Evolutionary conservation across 1,140 invertebrate genomes (phyloP), one percentile per base, ranked within the genome.

Genomic region (Zaprionus kolodkinae): DNA sequence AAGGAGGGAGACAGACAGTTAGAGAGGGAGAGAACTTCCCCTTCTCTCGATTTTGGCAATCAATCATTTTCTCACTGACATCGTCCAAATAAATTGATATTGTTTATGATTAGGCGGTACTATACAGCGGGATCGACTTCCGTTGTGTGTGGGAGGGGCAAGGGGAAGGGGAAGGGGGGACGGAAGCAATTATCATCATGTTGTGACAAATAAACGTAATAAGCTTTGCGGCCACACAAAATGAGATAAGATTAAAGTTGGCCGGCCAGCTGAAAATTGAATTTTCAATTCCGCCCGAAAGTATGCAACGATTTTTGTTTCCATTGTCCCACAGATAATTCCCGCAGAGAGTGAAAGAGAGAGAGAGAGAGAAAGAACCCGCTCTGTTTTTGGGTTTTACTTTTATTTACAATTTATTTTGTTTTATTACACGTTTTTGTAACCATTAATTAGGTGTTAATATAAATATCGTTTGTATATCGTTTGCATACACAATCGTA

Each of bases 361-460:
- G 7, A 15, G 40, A 43, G n/a, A 43, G 6, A 43, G 40, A 43
- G 13, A 43, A 43, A 2, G 21, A 21, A 21, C 2, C 7, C n/a
- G 40, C 36, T 40, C 54, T 33, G 65, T 59, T 70, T 59, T 70
- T 67, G 30, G 17, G 36, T 27, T 11, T 10, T 27, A 17, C 0
- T 38, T 70, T 83, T 74, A 55, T 76, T 69, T 78, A 73, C 61
- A 75, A 63, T 55, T 60, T 61, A 30, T 77, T 55, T 77, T 55
- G 43, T 72, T 80, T 63, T 73, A 65, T 78, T 86, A 81, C 74
- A 78, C 33, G 10, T 40, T 66, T 76, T 76, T 70, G 45, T 50
- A 86, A 78, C 72, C 69, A 54, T 84, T 81, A 86, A 81, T 81
- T 85, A 81, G 72, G 75, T 80, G 79, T 82, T 87, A 87, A 87